Percentiles rank a stretch among this genome's conserved stretches.
Evolutionary conservation across 2,888 invertebrate species (phyloP).

Genomic region (Melanchra persicariae): DNA sequence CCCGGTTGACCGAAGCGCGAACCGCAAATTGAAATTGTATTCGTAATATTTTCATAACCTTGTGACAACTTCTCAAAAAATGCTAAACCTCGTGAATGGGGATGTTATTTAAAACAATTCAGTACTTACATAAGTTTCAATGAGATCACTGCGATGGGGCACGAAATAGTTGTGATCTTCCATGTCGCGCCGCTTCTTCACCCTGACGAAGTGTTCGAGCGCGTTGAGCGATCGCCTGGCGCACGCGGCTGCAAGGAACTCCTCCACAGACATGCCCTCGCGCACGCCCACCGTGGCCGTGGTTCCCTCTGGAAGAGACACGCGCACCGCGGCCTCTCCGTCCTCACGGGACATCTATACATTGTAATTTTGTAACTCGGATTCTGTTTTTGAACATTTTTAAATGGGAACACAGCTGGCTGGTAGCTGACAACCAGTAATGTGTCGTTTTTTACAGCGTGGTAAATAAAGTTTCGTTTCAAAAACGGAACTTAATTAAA

Average conservation of each 20-base stretch:
- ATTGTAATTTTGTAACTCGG: neutral
- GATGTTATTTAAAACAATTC: neutral
- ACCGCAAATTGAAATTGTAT: constrained; percentile 10
- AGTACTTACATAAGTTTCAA: constrained; percentile 97
- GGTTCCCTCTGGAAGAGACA: constrained; percentile 96
- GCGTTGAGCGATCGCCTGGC: constrained; percentile 97
- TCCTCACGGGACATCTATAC: constrained; percentile 96
- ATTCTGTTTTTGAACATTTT: neutral
- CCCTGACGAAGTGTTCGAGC: constrained; percentile 98
- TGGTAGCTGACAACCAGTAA: neutral
- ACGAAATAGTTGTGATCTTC: constrained; percentile 99
- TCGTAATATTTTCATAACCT: neutral
- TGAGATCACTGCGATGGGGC: constrained; percentile 97
- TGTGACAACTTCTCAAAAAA: neutral
- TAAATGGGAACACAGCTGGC: neutral
- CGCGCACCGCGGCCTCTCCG: constrained; percentile 96
- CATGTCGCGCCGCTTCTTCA: constrained; percentile 98
- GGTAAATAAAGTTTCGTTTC: no score
- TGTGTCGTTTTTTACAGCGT: no score
- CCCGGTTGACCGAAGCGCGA: neutral
- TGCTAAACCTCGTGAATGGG: neutral
- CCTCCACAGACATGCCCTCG: constrained; percentile 98
- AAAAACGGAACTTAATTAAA: neutral
- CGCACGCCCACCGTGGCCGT: constrained; percentile 96
- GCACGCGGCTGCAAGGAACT: constrained; percentile 98